A percentile compares a stretch with the other conserved stretches of the same genome.
phyloP scores from a whole-genome alignment of 2,113 vertebrate genomes.

The Neoarius graeffei region DNA sequence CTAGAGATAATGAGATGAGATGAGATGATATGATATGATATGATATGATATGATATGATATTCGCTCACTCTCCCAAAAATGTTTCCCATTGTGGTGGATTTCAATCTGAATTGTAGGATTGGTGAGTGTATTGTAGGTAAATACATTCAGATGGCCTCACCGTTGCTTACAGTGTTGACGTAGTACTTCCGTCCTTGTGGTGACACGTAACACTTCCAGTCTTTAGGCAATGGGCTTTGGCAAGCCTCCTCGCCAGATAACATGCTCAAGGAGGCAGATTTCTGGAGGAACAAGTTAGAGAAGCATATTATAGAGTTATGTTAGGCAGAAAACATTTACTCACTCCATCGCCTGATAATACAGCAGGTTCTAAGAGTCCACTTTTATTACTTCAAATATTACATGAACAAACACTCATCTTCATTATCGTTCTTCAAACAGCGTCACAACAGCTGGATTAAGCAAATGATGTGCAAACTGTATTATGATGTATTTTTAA shows the following conservation, averaged over 20 bases:
- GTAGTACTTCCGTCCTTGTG: constrained; percentile 91
- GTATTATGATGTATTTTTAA: neutral
- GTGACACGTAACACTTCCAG: constrained; percentile 95
- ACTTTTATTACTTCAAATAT: neutral
- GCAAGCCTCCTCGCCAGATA: constrained; percentile 82
- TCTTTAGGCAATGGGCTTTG: constrained; percentile 82
- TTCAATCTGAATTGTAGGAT: neutral
- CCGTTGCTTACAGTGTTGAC: constrained; percentile 94
- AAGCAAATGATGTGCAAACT: neutral
- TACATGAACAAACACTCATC: neutral
- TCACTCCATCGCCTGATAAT: neutral
- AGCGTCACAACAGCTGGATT: neutral
- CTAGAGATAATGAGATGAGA: too few relatives aligned
- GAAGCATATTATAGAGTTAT: neutral
- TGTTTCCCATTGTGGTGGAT: neutral
- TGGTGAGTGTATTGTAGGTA: neutral
- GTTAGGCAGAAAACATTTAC: neutral
- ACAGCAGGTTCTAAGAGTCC: neutral
- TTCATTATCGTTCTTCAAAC: neutral
- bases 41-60: too few relatives aligned
- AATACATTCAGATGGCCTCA: constrained; percentile 66
- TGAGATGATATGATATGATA: too few relatives aligned
- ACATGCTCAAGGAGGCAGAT: constrained; percentile 80
- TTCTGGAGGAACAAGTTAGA: constrained; percentile 74
- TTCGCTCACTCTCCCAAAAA: neutral